Base-by-base conservation (phyloP, 2,888 invertebrate species). In the Nymphalis polychloros region DNA sequence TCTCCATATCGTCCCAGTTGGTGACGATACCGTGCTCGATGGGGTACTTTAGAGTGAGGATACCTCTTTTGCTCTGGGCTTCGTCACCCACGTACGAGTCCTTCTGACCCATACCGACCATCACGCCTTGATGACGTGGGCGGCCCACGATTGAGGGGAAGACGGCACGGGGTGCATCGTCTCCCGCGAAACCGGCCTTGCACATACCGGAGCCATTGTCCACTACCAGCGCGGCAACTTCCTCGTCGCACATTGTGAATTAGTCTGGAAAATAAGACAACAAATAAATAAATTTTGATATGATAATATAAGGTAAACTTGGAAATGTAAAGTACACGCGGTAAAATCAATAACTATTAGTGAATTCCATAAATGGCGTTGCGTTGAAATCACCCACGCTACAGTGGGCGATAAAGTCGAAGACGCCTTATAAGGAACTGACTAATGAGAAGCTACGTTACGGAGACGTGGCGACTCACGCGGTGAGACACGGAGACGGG, bases 171-270 rank as follows among this genome's bases (percentile, higher is more conserved):
- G 98, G 98, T 63, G 98, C 98, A 88, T 98, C 98, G 92, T 98
- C 98, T 80, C 98, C 98, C 83, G 98, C 98, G 90, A 98, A 98
- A 79, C 98, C 98, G 91, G 98, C 98, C 90, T 98, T 98, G 96
- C 98, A 98, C 97, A 98, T 98, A 89, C 97, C 98, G 94, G 97
- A 98, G 84, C 98, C 98, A 96, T 98, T 98, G 95, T 98, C 98
- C 86, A 97, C 97, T 88, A 97, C 97, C 93, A 97, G 94, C 89
- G 97, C 97, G 93, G 97, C 97, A 93, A 97, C 97, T 95, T 97
- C 97, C 65, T 88, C 90, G 89, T 90, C 90, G 84, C 90, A 90
- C 90, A 90, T 90, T 84, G 73, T 90, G 83, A 86, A 83, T 89
- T 90, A 89, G 86, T 88, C 89, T 90, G 68, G 72, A 80, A 73